phyloP scores from a whole-genome alignment of 1,140 invertebrate genomes.

The Zaprionus nigranus region DNA sequence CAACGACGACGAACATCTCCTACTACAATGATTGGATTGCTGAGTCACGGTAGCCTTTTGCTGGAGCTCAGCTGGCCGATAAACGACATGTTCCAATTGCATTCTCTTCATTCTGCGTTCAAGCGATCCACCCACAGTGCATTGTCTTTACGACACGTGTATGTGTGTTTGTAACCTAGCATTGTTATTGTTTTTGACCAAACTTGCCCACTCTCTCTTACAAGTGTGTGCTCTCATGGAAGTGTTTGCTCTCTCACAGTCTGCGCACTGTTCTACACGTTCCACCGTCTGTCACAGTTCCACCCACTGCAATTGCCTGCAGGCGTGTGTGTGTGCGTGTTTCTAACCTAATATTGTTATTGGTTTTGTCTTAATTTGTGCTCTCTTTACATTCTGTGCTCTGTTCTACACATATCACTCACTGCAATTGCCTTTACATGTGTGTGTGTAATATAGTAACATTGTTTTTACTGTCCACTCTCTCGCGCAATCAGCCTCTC shows the following conservation, averaged over 20 bases:
- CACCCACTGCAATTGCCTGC: background rate
- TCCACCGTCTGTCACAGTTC: background rate
- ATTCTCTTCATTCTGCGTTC: constrained; percentile 10
- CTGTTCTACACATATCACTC: constrained; percentile 1
- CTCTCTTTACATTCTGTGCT: background rate
- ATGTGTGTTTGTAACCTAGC: constrained; percentile 32
- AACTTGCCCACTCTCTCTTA: background rate
- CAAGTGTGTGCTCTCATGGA: too few relatives aligned
- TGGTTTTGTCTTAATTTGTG: background rate
- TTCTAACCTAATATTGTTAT: constrained; percentile 33
- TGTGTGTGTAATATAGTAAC: constrained; percentile 42
- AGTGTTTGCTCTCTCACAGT: too few relatives aligned
- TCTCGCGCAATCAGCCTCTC: constrained; percentile 9
- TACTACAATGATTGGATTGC: constrained; percentile 73
- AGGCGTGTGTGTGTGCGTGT: constrained; percentile 11
- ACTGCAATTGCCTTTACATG: background rate
- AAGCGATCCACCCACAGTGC: constrained; percentile 8
- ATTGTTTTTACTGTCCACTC: constrained; percentile 25
- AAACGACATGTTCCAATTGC: constrained; percentile 42
- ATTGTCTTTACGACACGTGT: background rate
- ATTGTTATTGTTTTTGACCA: constrained; percentile 11
- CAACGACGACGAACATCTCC: constrained; percentile 56
- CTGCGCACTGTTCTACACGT: background rate
- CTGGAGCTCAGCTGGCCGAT: constrained; percentile 14
- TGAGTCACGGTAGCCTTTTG: constrained; percentile 60